Evolutionary conservation across 2,888 invertebrate genomes (phyloP), one percentile per base, ranked within the genome.

Genomic region (Steinernema scapterisci): DNA sequence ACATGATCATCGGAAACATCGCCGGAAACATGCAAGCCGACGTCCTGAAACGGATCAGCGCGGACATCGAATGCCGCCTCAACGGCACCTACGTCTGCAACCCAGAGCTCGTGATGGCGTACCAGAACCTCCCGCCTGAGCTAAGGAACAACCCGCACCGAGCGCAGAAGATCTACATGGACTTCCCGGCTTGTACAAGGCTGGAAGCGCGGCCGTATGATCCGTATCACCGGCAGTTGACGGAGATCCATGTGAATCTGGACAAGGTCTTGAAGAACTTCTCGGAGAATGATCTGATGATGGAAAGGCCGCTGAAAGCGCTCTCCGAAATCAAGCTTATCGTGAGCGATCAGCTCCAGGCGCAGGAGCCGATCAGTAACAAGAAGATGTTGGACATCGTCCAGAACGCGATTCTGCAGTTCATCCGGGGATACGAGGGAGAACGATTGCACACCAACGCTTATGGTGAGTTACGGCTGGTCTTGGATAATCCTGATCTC

Each of bases 201-300:
- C 16, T 27, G 3, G 63, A 48, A 27, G 43, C 45, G 7, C 48
- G 45, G 2, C 25, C 46, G 6, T 71, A 71, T 45, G 71, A 71
- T 31, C 46, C 71, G 2, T 46, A 43, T 13, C 23, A 19, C 16
- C 71, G 71, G 23, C 19, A 46, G 13, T 16, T 48, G 7, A 27
- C n/a, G 23, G 46, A 27, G 7, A 45, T 71, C 3, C 45, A 44
- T 11, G 19, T 31, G 6, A 71, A 71, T 48, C 45, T 71, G 44
- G 46, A 71, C 9, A 71, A 45, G 45, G 46, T 71, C 16, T 45
- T 45, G 9, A 71, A 71, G 25, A 71, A 31, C 45, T 44, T 16
- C 63, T 19, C 63, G 16, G 63, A 63, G 25, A n/a, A 31, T 3
- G 46, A 71, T 23, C 2, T 31, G 45, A 44, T 16, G 13, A 45